Conservation (phyloP, 2,797 vertebrate genomes). For the Gymnopithys bicolor region DNA sequence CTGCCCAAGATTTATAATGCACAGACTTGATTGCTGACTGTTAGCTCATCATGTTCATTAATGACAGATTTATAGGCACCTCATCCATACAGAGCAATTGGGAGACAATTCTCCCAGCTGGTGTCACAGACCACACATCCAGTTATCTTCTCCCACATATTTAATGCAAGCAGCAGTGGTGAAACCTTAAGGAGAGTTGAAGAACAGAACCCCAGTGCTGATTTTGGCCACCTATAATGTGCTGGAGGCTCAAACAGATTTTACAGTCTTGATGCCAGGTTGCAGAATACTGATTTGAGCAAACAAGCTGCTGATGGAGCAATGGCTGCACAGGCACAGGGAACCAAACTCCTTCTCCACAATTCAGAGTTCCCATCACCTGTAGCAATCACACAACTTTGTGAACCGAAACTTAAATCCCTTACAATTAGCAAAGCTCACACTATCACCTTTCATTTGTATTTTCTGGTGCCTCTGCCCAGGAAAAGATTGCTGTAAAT, state of each 20-base stretch:
- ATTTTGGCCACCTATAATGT: rapidly evolving
- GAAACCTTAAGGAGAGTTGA: not conserved
- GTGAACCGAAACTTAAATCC: not conserved
- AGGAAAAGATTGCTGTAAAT: not conserved
- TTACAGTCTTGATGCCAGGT: not conserved
- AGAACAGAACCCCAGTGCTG: not conserved
- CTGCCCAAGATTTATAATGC: not conserved
- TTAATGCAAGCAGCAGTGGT: not conserved
- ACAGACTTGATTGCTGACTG: not conserved
- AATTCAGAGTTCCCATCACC: not conserved
- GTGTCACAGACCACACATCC: not conserved
- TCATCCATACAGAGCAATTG: not conserved
- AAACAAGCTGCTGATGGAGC: not conserved
- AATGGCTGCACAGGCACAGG: not conserved
- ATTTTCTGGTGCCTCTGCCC: not conserved
- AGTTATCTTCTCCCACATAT: rapidly evolving
- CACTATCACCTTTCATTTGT: not conserved
- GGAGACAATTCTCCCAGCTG: not conserved
- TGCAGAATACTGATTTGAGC: not conserved
- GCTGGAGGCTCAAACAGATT: not conserved
- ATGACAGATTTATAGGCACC: not conserved
- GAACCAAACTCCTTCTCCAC: not conserved
- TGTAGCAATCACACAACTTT: rapidly evolving
- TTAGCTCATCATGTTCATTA: not conserved
- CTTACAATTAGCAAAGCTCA: rapidly evolving